Evolutionary conservation across 1,140 invertebrate species (phyloP), one percentile per base, ranked within the genome.

Genomic region (Ceratoteleas bidentatus): DNA sequence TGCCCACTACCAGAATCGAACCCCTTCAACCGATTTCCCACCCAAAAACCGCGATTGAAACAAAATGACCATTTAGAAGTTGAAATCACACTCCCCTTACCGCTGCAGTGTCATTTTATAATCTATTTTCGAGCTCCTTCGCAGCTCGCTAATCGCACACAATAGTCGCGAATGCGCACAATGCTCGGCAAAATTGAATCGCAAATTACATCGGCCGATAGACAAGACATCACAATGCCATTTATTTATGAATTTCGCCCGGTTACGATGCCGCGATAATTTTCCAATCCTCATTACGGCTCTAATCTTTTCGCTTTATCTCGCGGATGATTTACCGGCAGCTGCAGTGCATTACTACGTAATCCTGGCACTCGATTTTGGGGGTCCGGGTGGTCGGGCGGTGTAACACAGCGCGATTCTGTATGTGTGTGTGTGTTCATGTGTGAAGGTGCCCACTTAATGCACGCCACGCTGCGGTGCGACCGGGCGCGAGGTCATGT

Each of bases 221-320:
- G 79, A 76, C 79, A 76, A 81, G 62, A 73, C 68, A 69, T 77
- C 73, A 69, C 73, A 76, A 77, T 76, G 14, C 56, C 73, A 73
- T 78, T 77, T 81, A 78, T 84, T 84, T 80, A 81, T 75, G 66
- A 76, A 81, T 81, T 74, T 81, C 56, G 69, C 65, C 70, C 72
- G 74, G 73, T 81, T 72, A 73, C 74, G 75, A 74, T 79, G 69
- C 53, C 54, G 80, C 66, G 72, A 81, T 81, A 78, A 84, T 84
- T 84, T 65, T 66, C 49, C 14, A 68, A 76, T 75, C 76, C 83
- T 87, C 84, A 84, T 87, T 84, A 85, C 45, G 72, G 73, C 66
- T 82, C 75, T 85, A 88, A 87, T 80, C 85, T 87, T 88, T 87
- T 87, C 85, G 83, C 78, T 85, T 86, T 84, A 88, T 85, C 83